Evolutionary conservation across 2,113 vertebrate species (phyloP), one percentile per base, ranked within the genome.

Genomic region (Caloenas nicobarica): DNA sequence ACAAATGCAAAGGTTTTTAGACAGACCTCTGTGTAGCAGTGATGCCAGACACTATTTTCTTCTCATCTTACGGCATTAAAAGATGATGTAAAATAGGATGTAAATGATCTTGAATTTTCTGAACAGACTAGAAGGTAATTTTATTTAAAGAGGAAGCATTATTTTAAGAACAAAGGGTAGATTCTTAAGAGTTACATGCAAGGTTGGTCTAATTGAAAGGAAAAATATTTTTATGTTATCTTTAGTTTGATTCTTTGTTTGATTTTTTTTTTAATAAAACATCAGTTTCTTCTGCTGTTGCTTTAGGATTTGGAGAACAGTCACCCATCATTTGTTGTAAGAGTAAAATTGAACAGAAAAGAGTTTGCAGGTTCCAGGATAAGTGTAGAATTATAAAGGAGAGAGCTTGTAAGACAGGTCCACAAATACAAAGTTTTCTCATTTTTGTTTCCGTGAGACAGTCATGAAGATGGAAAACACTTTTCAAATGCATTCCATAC

Each of bases 1-100:
- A 89, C 94, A 97, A 98, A 97, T 93, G 92, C 71, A 91, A 91
- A 90, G 50, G 60, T 78, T 95, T 91, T 98, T 88, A 95, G 61
- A 66, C 61, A 71, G 36, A 81, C n/a, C 77, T 96, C 68, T 82
- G 86, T 86, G 88, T 58, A 60, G 68, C 64, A 95, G 79, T 90
- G n/a, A 89, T 91, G 91, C 97, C 96, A 97, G 96, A 94, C 93
- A 91, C 95, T 91, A 97, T 96, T 97, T 97, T 95, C 38, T 96
- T 97, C 97, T 98, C 96, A 89, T 96, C 95, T 98, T 98, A 97
- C 97, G 86, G 69, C 88, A 89, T 76, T 81, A 85, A 68, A 82
- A 91, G 90, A 81, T 78, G 65, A 92, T 89, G 81, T 71, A 95
- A 91, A 95, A 83, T 48, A 88, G 92, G 87, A 94, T 90, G 91